Percentiles rank a stretch among this genome's conserved stretches.
Evolutionary conservation across 2,888 invertebrate species (phyloP).

Genomic region (Drosophila eohydei): DNA sequence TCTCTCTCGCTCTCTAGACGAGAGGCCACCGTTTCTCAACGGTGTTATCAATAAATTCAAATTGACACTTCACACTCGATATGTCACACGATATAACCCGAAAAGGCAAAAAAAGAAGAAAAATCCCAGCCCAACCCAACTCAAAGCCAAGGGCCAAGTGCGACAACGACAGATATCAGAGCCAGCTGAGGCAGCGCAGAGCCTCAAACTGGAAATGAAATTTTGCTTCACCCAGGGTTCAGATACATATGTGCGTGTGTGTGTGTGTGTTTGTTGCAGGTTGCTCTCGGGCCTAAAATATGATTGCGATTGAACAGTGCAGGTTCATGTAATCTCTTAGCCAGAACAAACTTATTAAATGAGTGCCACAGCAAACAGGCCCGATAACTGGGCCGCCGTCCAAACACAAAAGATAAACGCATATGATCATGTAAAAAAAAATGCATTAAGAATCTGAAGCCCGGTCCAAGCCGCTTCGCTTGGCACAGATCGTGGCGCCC

Average conservation of each 20-base stretch:
- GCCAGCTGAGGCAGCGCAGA: conserved; percentile 32
- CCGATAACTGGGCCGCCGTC: conserved; percentile 69
- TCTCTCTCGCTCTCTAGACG: not conserved
- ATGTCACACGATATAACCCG: conserved; percentile 82
- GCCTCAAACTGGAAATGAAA: conserved; percentile 42
- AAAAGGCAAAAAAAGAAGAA: conserved; percentile 1
- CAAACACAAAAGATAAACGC: conserved; percentile 78
- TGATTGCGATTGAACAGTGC: conserved; percentile 83
- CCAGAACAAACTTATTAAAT: conserved; percentile 77
- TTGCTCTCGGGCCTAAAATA: conserved; percentile 56
- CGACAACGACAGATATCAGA: conserved; percentile 68
- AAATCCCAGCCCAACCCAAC: conserved; percentile 36
- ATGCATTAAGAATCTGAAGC: conserved; percentile 70
- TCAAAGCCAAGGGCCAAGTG: conserved; percentile 50
- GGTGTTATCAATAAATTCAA: conserved; percentile 84
- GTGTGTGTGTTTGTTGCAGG: conserved; percentile 28
- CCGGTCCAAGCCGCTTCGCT: conserved; percentile 6
- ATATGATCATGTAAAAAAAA: conserved; percentile 80
- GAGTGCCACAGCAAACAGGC: conserved; percentile 79
- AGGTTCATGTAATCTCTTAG: conserved; percentile 85
- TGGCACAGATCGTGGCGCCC: conserved; percentile 24
- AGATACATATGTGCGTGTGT: conserved; percentile 13
- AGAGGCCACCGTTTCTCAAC: conserved; percentile 43
- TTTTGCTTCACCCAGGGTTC: conserved; percentile 10
- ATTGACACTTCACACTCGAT: conserved; percentile 84